These are phyloP conservation scores for Protonemura montana DNA, from an alignment of 2,888 invertebrate species.

Conservation along the genomic window DNA sequence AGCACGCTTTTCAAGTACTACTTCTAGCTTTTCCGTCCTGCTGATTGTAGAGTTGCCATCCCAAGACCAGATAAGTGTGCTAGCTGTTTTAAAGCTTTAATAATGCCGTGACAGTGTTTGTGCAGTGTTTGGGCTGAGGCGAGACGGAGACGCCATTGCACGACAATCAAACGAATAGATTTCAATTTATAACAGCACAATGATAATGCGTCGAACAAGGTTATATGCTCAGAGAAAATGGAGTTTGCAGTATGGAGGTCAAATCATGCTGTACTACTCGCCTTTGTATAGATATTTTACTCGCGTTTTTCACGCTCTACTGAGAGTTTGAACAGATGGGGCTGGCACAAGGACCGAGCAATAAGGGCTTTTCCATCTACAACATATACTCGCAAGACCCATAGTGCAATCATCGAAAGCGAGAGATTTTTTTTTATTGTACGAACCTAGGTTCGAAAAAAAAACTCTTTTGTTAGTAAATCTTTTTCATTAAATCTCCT, in stretches of 20 bases:
- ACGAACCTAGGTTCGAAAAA: slow-evolving; percentile 17
- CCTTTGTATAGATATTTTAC: slow-evolving; percentile 37
- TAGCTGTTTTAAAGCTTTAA: not conserved
- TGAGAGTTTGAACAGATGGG: slow-evolving; percentile 37
- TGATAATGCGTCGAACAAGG: slow-evolving; percentile 12
- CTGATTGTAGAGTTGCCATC: not conserved
- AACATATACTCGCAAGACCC: slow-evolving; percentile 17
- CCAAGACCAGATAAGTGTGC: not conserved
- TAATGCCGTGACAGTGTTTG: not conserved
- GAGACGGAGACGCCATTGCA: not conserved
- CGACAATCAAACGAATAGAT: not conserved
- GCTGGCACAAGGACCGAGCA: slow-evolving; percentile 32
- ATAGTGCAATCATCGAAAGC: slow-evolving; percentile 40
- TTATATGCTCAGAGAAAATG: not conserved
- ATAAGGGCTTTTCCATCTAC: slow-evolving; percentile 19
- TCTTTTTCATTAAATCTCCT: slow-evolving; percentile 45
- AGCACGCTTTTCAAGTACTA: not conserved
- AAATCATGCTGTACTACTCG: slow-evolving; percentile 33
- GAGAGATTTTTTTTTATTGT: slow-evolving; percentile 30
- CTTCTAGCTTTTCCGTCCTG: not conserved
- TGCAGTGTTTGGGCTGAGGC: not conserved
- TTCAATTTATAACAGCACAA: not conserved
- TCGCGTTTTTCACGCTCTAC: slow-evolving; percentile 28
- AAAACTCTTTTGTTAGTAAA: slow-evolving; percentile 46
- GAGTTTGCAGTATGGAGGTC: not conserved